A percentile compares a stretch with the other conserved stretches of the same genome.
Evolutionary conservation across 1,140 invertebrate species (phyloP).

Genomic region (Drosophila eugracilis): DNA sequence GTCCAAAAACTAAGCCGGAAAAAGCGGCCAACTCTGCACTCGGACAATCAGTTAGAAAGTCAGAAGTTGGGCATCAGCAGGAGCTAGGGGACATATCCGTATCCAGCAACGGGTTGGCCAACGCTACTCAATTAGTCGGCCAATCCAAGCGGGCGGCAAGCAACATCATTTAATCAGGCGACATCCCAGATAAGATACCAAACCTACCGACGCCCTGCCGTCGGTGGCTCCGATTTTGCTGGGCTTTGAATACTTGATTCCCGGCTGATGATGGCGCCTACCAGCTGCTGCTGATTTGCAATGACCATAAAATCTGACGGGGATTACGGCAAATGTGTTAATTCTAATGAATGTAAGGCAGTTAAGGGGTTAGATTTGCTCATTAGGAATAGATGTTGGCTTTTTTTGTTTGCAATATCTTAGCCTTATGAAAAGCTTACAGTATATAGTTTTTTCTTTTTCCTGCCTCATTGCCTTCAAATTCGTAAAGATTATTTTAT

Average conservation of each 20-base stretch:
- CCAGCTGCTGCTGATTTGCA: constrained; percentile 17
- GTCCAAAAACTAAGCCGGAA: constrained; percentile 55
- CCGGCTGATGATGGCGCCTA: constrained; percentile 27
- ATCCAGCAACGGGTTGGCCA: constrained; percentile 40
- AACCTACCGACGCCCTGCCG: not conserved
- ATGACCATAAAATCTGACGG: constrained; percentile 20
- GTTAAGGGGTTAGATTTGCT: constrained; percentile 1
- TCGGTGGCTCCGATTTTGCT: constrained; percentile 1
- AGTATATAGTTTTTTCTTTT: no score
- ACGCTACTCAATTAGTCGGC: constrained; percentile 61
- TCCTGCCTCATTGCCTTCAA: no score
- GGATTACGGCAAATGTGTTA: constrained; percentile 15
- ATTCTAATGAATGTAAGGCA: not conserved
- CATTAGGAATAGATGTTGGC: not conserved
- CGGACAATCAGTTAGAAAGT: constrained; percentile 66
- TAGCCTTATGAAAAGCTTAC: no score
- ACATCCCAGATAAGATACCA: constrained; percentile 52
- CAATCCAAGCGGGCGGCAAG: constrained; percentile 54
- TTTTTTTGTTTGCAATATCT: not conserved
- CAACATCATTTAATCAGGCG: constrained; percentile 64
- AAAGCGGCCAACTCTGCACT: constrained; percentile 47
- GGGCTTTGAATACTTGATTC: constrained; percentile 38
- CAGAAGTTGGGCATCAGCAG: constrained; percentile 1
- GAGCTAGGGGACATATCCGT: constrained; percentile 18
- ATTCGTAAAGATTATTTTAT: no score